phyloP scores from a whole-genome alignment of 2,888 invertebrate species.

The Abscondita cerata region DNA sequence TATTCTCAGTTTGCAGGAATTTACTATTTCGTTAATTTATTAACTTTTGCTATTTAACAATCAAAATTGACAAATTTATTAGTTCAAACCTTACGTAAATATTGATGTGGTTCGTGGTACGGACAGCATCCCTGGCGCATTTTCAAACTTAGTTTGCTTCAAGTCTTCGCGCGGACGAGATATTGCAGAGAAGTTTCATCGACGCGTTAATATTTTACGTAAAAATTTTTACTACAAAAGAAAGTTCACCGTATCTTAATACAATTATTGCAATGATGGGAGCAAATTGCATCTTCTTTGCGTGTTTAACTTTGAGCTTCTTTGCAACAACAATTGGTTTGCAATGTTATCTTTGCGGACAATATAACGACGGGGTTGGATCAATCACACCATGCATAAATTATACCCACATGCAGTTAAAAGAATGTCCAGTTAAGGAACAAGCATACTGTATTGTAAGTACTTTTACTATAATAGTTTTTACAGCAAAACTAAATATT shows the following conservation, averaged over 20 bases:
- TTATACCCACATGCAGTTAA: constrained; percentile 73
- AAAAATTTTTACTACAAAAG: not conserved
- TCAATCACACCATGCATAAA: constrained; percentile 86
- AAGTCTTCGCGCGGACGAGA: constrained; percentile 45
- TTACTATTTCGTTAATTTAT: no score
- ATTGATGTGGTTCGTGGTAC: constrained; percentile 15
- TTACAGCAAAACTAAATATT: no score
- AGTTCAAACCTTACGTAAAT: no score
- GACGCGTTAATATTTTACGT: constrained; percentile 10
- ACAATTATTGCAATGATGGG: constrained; percentile 26
- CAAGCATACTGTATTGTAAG: constrained; percentile 80
- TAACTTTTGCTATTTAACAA: no score
- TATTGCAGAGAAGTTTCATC: constrained; percentile 9
- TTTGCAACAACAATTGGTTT: constrained; percentile 58
- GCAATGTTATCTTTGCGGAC: constrained; percentile 80
- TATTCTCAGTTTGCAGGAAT: no score
- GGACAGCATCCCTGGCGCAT: constrained; percentile 32
- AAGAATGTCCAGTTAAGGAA: constrained; percentile 69
- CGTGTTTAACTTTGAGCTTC: constrained; percentile 36
- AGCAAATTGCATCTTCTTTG: constrained; percentile 30
- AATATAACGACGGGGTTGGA: constrained; percentile 85
- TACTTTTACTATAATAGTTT: no score
- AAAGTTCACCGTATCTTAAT: not conserved
- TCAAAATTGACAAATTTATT: no score
- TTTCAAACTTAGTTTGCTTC: constrained; percentile 49